Conservation (phyloP, 1,140 invertebrate species). For the Drosophila elegans region DNA sequence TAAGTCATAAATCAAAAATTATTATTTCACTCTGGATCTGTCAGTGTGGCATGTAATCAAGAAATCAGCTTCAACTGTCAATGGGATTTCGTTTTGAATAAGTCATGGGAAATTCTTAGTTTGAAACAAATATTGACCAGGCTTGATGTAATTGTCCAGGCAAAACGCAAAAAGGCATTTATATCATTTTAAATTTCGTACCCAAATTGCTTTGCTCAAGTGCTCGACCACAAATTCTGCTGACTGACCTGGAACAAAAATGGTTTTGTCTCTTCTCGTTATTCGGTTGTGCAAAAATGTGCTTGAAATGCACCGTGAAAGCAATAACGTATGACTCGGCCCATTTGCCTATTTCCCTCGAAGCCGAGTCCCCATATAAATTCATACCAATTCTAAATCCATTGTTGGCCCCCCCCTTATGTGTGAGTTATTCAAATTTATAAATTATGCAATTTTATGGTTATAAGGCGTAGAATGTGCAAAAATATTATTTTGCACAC, state of each 20-base stretch:
- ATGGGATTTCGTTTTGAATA: slow-evolving; percentile 58
- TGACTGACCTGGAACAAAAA: slow-evolving; percentile 25
- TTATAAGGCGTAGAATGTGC: slow-evolving; percentile 71
- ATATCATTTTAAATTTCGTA: slow-evolving; percentile 37
- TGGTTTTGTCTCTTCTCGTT: slow-evolving; percentile 13
- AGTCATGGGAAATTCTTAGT: slow-evolving; percentile 33
- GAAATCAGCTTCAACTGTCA: slow-evolving; percentile 56
- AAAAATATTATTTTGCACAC: slow-evolving; percentile 81
- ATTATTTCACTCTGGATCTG: slow-evolving; percentile 25
- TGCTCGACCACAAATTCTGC: slow-evolving; percentile 42
- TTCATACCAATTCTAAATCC: slow-evolving; percentile 6
- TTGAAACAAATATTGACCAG: slow-evolving; percentile 35
- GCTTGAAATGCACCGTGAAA: slow-evolving; percentile 46
- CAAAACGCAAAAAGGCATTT: slow-evolving; percentile 33
- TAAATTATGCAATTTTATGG: slow-evolving; percentile 81
- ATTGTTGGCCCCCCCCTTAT: slow-evolving; percentile 14
- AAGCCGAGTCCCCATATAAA: background rate
- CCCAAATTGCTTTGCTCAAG: slow-evolving; percentile 28
- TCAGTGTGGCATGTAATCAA: slow-evolving; percentile 42
- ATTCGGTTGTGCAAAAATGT: slow-evolving; percentile 46
- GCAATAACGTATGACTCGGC: slow-evolving; percentile 53
- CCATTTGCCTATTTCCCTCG: background rate
- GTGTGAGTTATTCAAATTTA: slow-evolving; percentile 75
- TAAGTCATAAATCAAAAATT: slow-evolving; percentile 55
- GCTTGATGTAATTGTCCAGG: slow-evolving; percentile 4